Evolutionary conservation across 2,113 vertebrate species (phyloP).

Genomic region (Leptobrachium leishanense): DNA sequence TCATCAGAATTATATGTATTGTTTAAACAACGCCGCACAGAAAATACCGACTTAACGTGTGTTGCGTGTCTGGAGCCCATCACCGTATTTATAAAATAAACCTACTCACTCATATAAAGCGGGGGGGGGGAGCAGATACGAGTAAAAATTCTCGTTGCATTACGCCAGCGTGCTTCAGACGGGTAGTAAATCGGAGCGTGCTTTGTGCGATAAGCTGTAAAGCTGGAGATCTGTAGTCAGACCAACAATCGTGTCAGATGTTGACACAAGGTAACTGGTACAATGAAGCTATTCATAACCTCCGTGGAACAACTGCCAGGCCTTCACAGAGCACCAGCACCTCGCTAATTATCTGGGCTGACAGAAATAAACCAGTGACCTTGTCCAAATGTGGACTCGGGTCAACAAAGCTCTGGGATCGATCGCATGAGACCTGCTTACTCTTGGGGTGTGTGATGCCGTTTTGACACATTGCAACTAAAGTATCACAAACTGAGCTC

Average conservation of each 20-base stretch:
- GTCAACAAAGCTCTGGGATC: neutral
- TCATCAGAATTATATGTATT: too few relatives aligned
- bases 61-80: neutral
- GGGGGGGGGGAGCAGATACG: neutral
- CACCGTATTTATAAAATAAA: neutral
- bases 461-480: neutral
- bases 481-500: too few relatives aligned
- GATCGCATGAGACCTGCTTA: neutral
- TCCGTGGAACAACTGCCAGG: neutral
- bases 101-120: neutral
- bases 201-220: slow-evolving; percentile 2
- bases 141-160: neutral
- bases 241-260: slow-evolving; percentile 17
- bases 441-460: neutral
- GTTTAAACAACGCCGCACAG: neutral
- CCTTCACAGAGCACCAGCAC: neutral
- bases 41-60: neutral
- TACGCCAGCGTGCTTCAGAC: neutral
- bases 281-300: slow-evolving; percentile 33
- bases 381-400: neutral
- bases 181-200: neutral
- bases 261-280: slow-evolving; percentile 17
- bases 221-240: slow-evolving; percentile 5
- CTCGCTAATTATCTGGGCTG: slow-evolving; percentile 10
- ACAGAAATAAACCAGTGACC: neutral